These are phyloP conservation scores for Peucedramus taeniatus DNA, from an alignment of 2,113 vertebrate species.

Conservation along the genomic window DNA sequence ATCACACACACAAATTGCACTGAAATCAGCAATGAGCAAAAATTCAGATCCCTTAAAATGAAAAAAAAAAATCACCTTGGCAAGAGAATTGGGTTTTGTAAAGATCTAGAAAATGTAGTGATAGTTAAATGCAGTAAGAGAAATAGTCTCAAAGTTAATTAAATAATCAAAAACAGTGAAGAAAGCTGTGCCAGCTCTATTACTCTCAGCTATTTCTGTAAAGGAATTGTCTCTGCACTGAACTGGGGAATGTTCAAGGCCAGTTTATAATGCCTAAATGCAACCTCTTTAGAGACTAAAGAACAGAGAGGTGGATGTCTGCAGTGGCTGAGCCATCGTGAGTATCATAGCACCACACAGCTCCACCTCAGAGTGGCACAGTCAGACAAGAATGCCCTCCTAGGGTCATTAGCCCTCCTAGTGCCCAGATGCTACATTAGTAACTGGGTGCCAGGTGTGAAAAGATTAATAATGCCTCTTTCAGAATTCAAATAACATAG, in stretches of 20 bases:
- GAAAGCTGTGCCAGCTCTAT: neutral
- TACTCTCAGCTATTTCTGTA: neutral
- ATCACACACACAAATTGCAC: neutral
- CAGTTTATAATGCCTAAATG: neutral
- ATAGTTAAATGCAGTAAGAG: neutral
- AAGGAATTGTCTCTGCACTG: neutral
- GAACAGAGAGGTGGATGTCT: neutral
- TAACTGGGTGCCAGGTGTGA: neutral
- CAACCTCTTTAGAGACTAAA: neutral
- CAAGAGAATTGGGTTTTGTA: neutral
- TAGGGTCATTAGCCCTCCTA: neutral
- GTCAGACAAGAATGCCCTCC: neutral
- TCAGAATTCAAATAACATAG: neutral
- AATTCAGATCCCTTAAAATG: neutral
- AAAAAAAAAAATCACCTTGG: neutral
- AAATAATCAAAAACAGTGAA: neutral
- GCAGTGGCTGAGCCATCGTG: neutral
- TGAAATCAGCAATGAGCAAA: neutral
- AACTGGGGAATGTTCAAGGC: neutral
- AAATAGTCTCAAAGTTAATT: neutral
- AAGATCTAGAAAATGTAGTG: neutral
- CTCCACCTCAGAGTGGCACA: neutral
- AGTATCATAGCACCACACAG: neutral
- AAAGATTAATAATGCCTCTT: neutral
- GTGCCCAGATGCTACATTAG: neutral